phyloP scores from a whole-genome alignment of 2,888 invertebrate species.

The Gnatocerus cornutus region DNA sequence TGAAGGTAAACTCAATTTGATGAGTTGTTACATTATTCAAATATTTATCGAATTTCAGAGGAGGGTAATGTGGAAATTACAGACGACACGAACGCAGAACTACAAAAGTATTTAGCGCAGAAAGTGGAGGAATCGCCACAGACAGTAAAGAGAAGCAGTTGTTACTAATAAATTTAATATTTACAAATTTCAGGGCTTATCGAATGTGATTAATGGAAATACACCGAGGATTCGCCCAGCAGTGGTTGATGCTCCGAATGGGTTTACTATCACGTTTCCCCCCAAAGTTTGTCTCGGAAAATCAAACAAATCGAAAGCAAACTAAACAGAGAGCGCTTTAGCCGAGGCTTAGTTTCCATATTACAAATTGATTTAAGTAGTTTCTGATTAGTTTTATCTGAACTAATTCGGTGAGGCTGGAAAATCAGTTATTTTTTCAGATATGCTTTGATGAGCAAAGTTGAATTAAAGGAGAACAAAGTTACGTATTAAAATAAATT shows the following conservation, averaged over 20 bases:
- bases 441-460: too few species aligned
- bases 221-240: slow-evolving; percentile 12
- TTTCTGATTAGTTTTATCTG: too few species aligned
- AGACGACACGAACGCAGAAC: too few species aligned
- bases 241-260: not conserved
- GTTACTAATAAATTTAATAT: too few species aligned
- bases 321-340: too few species aligned
- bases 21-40: slow-evolving; percentile 40
- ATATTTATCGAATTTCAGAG: slow-evolving; percentile 42
- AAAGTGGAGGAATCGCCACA: too few species aligned
- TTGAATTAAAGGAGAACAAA: too few species aligned
- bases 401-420: too few species aligned
- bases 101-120: slow-evolving; percentile 4
- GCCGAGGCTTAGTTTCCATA: too few species aligned
- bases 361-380: too few species aligned
- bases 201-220: slow-evolving; percentile 11
- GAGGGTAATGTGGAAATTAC: slow-evolving; percentile 22
- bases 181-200: slow-evolving; percentile 20
- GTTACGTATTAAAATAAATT: too few species aligned
- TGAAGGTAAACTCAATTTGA: slow-evolving; percentile 41
- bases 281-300: slow-evolving; percentile 31
- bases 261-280: slow-evolving; percentile 37
- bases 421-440: too few species aligned
- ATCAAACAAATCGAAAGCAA: not conserved
- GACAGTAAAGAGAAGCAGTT: not conserved